phyloP scores from a whole-genome alignment of 2,113 vertebrate species.

The Indicator indicator region DNA sequence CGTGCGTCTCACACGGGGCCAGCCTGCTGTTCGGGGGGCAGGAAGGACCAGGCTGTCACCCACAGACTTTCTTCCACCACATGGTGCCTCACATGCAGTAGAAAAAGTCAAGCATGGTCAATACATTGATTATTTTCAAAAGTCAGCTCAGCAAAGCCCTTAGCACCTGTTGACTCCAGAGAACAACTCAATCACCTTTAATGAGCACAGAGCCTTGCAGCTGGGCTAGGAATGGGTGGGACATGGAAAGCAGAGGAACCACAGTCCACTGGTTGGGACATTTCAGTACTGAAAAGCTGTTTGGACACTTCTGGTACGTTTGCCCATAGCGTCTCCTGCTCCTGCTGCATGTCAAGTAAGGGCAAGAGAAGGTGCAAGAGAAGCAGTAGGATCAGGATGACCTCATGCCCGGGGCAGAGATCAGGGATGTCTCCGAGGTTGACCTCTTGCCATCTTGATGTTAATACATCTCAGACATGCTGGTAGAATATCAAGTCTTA shows the following conservation, averaged over 20 bases:
- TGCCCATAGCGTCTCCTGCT: accelerated
- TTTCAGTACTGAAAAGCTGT: neutral
- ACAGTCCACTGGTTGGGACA: accelerated
- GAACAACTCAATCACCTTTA: neutral
- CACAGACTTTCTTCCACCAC: neutral
- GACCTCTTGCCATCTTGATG: slow-evolving; percentile 45
- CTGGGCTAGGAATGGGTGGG: neutral
- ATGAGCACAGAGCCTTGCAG: accelerated
- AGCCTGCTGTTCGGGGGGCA: neutral
- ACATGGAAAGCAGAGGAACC: neutral
- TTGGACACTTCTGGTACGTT: neutral
- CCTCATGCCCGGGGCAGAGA: neutral
- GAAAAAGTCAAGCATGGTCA: neutral
- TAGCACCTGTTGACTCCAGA: accelerated
- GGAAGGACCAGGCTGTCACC: neutral
- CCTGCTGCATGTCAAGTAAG: neutral
- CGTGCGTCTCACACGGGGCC: neutral
- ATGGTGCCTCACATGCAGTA: accelerated
- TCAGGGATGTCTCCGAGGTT: slow-evolving; percentile 9
- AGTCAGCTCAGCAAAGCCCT: neutral
- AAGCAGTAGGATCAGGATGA: neutral
- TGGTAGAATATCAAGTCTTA: neutral
- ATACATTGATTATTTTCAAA: neutral
- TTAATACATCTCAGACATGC: slow-evolving; percentile 5
- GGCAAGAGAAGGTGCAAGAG: neutral